Base-by-base conservation (phyloP, 2,888 invertebrate species). In the Corbicula japonica region DNA sequence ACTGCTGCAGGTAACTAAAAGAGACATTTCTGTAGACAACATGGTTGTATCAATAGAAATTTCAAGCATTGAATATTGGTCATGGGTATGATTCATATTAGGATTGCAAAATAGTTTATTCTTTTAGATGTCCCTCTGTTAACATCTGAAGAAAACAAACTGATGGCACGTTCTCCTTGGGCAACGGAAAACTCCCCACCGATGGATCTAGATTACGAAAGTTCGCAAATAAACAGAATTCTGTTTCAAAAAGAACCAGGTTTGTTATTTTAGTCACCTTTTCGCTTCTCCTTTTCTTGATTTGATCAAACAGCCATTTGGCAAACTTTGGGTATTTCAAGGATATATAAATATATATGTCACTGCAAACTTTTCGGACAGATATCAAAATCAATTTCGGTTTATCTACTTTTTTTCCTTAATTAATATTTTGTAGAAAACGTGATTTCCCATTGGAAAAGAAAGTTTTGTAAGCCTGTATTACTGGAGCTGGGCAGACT, bases 151-250 rank as follows among this genome's bases (percentile, higher is more conserved):
- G n/a, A n/a, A n/a, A n/a, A n/a, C n/a, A n/a, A n/a, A n/a, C 46
- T 48, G 52, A 77, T 84, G 80, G 28, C 15, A 26, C 75, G 80
- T 18, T 83, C 83, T 15, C 68, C 63, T n/a, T 87, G 86, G 86
- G 54, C 74, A 34, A 70, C 76, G 12, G 81, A 80, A 44, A 79
- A 81, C 63, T 88, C 88, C 2, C 87, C 87, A 15, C 88, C 88
- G 2, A 88, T 88, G 87, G 88, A 88, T 56, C 48, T 88, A 10
- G 88, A 87, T 15, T 77, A 74, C 48, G 80, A 72, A 10, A 70
- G 61, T 30, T 26, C 48, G 6, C 41, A 68, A 26, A 62, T 50
- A 2, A 34, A 34, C n/a, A 26, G 48, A 15, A 30, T 50, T 18
- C 35, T 68, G 23, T 48, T 69, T 56, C 56, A 34, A 21, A 30